These are phyloP conservation scores for Ispidina lecontei DNA, from an alignment of 2,797 vertebrate species.

Conservation along the genomic window DNA sequence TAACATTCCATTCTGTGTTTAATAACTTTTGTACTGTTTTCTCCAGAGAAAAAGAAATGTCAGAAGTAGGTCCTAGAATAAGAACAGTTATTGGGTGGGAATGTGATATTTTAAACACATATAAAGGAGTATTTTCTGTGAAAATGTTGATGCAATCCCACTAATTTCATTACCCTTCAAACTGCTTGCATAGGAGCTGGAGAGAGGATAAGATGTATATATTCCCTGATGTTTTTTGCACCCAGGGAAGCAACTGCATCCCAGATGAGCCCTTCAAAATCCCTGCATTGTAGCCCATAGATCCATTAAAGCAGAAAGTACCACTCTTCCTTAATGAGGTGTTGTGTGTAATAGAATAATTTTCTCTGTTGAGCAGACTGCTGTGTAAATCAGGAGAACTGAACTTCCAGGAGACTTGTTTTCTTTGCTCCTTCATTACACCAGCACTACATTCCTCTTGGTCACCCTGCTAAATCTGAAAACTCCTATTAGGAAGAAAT, in stretches of 20 bases:
- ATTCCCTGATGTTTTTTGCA: not conserved
- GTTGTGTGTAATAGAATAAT: not conserved
- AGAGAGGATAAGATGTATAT: not conserved
- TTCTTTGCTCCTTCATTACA: not conserved
- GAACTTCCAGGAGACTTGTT: not conserved
- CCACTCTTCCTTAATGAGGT: not conserved
- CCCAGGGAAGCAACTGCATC: not conserved
- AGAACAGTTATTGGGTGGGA: not conserved
- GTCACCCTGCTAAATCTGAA: not conserved
- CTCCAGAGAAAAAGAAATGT: not conserved
- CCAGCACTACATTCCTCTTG: not conserved
- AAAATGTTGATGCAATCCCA: not conserved
- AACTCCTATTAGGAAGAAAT: constrained; percentile 13
- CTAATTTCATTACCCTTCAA: not conserved
- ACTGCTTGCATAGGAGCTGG: not conserved
- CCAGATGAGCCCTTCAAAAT: not conserved
- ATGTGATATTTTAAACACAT: not conserved
- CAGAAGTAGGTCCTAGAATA: not conserved
- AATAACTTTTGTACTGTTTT: not conserved
- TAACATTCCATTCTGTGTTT: not conserved
- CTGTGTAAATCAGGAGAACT: not conserved
- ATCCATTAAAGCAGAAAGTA: not conserved
- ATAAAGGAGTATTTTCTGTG: not conserved
- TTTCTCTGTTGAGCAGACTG: not conserved
- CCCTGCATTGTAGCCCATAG: not conserved